Conservation (phyloP, 2,888 invertebrate genomes). For the Callyntrura guangdongensis region DNA sequence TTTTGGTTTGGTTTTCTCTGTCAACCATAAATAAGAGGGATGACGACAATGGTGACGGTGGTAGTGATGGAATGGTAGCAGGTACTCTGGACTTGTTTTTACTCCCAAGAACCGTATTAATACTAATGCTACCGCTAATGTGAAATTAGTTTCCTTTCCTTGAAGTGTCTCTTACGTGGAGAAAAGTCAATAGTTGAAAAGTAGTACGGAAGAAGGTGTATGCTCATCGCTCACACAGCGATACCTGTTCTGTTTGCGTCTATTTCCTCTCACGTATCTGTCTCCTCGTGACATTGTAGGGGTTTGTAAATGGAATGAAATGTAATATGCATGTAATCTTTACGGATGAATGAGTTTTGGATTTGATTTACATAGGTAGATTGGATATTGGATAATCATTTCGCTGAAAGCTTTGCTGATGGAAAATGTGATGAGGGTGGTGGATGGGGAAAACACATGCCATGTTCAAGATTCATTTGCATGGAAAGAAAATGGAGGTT, state of each 20-base stretch:
- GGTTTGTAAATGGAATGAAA: slow-evolving; percentile 73
- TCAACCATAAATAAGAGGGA: not conserved
- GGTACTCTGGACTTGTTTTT: slow-evolving; percentile 16
- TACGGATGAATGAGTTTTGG: slow-evolving; percentile 71
- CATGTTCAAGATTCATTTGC: slow-evolving; percentile 71
- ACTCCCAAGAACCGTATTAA: not conserved
- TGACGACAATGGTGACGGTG: slow-evolving; percentile 14
- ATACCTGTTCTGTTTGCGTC: not conserved
- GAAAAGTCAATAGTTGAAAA: slow-evolving; percentile 45
- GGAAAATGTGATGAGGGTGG: slow-evolving; percentile 61
- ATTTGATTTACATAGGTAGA: slow-evolving; percentile 76
- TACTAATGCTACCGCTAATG: slow-evolving; percentile 37
- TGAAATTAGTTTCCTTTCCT: slow-evolving; percentile 58
- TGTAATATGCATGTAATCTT: slow-evolving; percentile 74
- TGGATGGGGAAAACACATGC: slow-evolving; percentile 69
- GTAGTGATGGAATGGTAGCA: not conserved
- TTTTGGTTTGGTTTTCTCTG: slow-evolving; percentile 1
- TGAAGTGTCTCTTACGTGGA: slow-evolving; percentile 9
- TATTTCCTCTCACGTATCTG: not conserved
- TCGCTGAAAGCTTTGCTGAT: slow-evolving; percentile 76
- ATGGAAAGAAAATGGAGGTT: slow-evolving; percentile 51
- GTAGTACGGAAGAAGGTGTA: not conserved
- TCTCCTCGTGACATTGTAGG: slow-evolving; percentile 13
- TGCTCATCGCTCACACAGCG: not conserved
- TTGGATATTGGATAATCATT: slow-evolving; percentile 76